Percentiles rank a stretch among this genome's conserved stretches.
Conservation (phyloP, 2,113 vertebrate genomes). For the Pollachius pollachius region DNA sequence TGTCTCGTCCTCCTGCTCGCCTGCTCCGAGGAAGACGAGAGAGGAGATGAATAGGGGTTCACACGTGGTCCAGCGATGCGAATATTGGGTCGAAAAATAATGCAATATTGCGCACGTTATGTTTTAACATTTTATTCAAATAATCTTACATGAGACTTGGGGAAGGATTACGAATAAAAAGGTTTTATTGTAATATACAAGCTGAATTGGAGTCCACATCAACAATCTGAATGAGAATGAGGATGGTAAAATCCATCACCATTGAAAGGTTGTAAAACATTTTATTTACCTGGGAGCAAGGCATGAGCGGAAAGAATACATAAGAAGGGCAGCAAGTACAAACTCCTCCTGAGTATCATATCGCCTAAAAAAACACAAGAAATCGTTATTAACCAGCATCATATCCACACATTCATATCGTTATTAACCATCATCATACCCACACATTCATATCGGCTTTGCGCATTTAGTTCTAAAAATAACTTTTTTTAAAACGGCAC, state of each 20-base stretch:
- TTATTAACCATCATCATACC: neutral
- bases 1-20: conserved; percentile 77
- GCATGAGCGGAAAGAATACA: conserved; percentile 68
- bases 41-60: neutral
- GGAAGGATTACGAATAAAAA: too few species aligned
- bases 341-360: conserved; percentile 77
- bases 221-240: neutral
- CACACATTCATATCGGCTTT: too few species aligned
- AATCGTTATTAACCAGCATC: neutral
- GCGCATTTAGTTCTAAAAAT: too few species aligned
- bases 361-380: conserved; percentile 70
- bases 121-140: neutral
- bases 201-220: neutral
- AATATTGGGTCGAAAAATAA: too few species aligned
- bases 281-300: conserved; percentile 77
- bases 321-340: conserved; percentile 76
- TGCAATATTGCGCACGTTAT: too few species aligned
- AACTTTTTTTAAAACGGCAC: too few species aligned
- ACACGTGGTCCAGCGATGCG: neutral
- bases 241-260: neutral
- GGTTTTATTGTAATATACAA: too few species aligned
- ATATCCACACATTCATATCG: too few species aligned
- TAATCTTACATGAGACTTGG: neutral
- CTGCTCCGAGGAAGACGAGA: conserved; percentile 71
- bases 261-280: neutral